phyloP scores from a whole-genome alignment of 2,113 vertebrate genomes.

The Tetrao urogallus region DNA sequence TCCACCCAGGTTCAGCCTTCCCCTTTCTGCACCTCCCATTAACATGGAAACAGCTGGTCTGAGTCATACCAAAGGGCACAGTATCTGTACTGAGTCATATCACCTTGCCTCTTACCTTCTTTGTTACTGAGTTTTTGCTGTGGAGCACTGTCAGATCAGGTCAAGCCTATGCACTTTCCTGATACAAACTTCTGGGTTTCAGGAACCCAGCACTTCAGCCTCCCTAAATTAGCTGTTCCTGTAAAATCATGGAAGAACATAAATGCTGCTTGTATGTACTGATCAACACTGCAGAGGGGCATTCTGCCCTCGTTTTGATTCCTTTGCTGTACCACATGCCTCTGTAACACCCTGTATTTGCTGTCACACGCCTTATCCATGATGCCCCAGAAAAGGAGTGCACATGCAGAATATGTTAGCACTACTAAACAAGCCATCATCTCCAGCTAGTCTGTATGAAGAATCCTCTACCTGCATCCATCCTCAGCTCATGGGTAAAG shows the following conservation, averaged over 20 bases:
- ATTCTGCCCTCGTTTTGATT: neutral
- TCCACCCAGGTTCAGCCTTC: neutral
- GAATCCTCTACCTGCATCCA: neutral
- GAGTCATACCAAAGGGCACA: neutral
- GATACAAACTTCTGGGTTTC: neutral
- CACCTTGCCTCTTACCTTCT: neutral
- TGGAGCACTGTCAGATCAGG: neutral
- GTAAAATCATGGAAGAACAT: neutral
- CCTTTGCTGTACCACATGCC: neutral
- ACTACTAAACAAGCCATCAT: neutral
- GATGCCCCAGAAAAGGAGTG: neutral
- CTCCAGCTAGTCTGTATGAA: neutral
- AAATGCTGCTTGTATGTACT: neutral
- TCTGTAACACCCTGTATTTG: accelerated
- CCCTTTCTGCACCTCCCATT: neutral
- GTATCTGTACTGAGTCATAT: neutral
- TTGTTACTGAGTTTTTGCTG: neutral
- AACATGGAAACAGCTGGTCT: neutral
- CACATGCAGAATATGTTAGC: neutral
- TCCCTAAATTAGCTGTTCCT: neutral
- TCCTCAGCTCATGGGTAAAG: neutral
- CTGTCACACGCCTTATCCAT: accelerated
- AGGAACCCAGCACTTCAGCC: neutral
- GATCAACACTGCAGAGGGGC: neutral
- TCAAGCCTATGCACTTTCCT: neutral